These are phyloP conservation scores for Sebastiscus albofasciatus DNA, from an alignment of 2,797 vertebrate species.

Conservation along the genomic window DNA sequence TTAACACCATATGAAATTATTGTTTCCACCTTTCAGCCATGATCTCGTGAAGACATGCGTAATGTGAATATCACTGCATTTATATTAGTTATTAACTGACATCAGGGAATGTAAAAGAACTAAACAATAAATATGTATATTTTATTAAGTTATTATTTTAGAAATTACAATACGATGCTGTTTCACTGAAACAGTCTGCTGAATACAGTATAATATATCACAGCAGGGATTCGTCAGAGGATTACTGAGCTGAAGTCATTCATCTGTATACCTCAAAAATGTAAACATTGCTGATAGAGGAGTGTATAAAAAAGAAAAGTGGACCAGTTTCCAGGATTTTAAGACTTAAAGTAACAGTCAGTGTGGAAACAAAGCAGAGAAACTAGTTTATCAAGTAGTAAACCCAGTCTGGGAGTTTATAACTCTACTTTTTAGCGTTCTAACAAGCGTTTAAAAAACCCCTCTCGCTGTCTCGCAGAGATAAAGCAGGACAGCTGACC, in stretches of 20 bases:
- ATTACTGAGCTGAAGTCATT: neutral
- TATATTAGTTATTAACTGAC: neutral
- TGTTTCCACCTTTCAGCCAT: neutral
- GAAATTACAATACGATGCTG: neutral
- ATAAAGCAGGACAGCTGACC: neutral
- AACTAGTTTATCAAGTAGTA: neutral
- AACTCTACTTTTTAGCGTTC: neutral
- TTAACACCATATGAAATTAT: neutral
- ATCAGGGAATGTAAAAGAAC: constrained; percentile 30
- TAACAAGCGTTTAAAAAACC: neutral
- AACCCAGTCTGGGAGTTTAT: neutral
- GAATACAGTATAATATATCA: neutral
- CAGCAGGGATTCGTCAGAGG: neutral
- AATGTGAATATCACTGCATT: neutral
- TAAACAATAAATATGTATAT: constrained; percentile 56
- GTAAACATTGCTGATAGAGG: constrained; percentile 29
- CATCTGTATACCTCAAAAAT: constrained; percentile 6
- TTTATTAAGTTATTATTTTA: constrained; percentile 29
- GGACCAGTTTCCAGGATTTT: neutral
- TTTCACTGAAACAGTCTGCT: constrained; percentile 21
- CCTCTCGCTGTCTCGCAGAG: neutral
- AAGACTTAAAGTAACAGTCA: neutral
- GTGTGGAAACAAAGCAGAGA: neutral
- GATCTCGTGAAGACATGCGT: neutral
- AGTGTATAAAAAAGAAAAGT: constrained; percentile 5